Evolutionary conservation across 2,888 invertebrate genomes (phyloP), one percentile per base, ranked within the genome.

Genomic region (Deilephila porcellus): DNA sequence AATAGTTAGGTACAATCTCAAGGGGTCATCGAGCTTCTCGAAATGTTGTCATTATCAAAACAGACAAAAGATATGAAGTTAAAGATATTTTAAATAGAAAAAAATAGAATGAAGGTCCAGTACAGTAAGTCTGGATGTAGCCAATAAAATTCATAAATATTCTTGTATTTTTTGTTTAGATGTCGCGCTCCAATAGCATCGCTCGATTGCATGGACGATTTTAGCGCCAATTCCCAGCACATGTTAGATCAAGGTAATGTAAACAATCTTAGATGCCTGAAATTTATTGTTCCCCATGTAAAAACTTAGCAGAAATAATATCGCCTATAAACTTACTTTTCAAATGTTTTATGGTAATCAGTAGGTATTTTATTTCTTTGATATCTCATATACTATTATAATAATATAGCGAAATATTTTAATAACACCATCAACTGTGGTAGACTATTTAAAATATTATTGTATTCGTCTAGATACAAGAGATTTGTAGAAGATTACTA

Each of bases 151-250:
- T 52, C 25, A 67, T 52, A 67, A 17, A 76, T 79, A 76, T 83
- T 82, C 81, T 77, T n/a, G 45, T 81, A 78, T 77, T 83, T 81
- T 79, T 89, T 87, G 80, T 82, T 78, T 83, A 94, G 98, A 96
- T 98, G 98, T 96, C 97, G 98, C 88, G 98, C 98, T 84, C 98
- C 98, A 83, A 98, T 98, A 93, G 98, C 98, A 83, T 98, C 98
- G 88, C 95, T 98, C 90, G 98, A 98, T 96, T 98, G 98, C 94
- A 98, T 98, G 98, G 98, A 98, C 95, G 98, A 98, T 95, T 98
- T 98, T 95, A 97, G 97, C 93, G 97, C 95, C 64, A 93, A 95
- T 77, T 95, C 95, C 4, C 95, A 95, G 79, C 95, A 95, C 81
- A 95, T 95, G 94, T 83, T 95, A 79, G 94, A 95, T 83, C 94